Evolutionary conservation across 2,113 vertebrate genomes (phyloP), one percentile per base, ranked within the genome.

Genomic region (Saccopteryx leptura): DNA sequence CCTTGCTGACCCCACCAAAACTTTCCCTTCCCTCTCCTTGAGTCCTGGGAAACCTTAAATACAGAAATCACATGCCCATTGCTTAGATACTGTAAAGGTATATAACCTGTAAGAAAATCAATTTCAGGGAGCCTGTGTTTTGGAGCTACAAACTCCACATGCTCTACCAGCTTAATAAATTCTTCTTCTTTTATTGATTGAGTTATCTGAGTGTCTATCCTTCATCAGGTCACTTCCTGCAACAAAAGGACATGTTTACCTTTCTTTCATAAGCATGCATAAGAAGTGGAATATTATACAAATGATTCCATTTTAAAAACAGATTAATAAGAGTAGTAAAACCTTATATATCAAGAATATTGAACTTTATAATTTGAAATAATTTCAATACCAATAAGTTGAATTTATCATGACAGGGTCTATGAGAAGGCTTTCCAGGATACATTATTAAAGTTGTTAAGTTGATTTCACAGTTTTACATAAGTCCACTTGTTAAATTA

Each of bases 341-440:
- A 26, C 1, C 65, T 78, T 72, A 52, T 65, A 68, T 52, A 63
- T 54, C 0, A 65, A 72, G 19, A 76, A 75, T 71, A 48, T 7
- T 26, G 14, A 82, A 72, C 31, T 63, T 79, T 12, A 90, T 33
- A 68, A 50, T 82, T 31, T 86, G 4, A 65, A 81, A 21, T 87
- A 61, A 61, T 94, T 96, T 92, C 26, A 58, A 33, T 10, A 74
- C 19, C 39, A 80, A 13, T 61, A 69, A 83, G 24, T n/a, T 21
- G 23, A 92, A 39, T 76, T 78, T 90, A 86, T 7, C 7, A 33
- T 83, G 58, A 68, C 56, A 68, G 9, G 0, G 0, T 18, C 14
- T 72, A 50, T 66, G 58, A 86, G 86, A 82, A 78, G 31, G 19
- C 91, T 90, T 94, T 83, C 60, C 18, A 87, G 69, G 31, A 84